These are phyloP conservation scores for Euleptes europaea DNA, from an alignment of 2,113 vertebrate species.

Conservation along the genomic window DNA sequence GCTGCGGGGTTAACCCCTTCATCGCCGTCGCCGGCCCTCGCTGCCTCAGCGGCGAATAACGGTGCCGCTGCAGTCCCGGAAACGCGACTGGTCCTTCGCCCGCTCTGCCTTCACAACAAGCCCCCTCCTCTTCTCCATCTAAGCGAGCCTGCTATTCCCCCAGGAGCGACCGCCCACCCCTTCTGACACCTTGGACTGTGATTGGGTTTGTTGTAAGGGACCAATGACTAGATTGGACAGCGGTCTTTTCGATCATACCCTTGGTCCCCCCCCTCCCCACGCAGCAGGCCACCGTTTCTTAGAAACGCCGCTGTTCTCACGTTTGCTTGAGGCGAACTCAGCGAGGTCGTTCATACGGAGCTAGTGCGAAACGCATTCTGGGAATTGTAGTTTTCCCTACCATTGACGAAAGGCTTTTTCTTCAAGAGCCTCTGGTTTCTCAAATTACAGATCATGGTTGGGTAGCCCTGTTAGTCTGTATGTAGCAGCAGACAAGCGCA, in stretches of 20 bases:
- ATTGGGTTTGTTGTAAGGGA: constrained; percentile 55
- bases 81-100: constrained; percentile 36
- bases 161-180: constrained; percentile 55
- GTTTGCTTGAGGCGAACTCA: constrained; percentile 54
- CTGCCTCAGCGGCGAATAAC: background rate
- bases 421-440: background rate
- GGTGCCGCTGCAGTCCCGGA: constrained; percentile 42
- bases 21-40: background rate
- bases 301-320: constrained; percentile 49
- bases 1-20: constrained; percentile 29
- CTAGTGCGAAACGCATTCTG: constrained; percentile 22
- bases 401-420: background rate
- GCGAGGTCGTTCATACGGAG: constrained; percentile 40
- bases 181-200: background rate
- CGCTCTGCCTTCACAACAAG: constrained; percentile 28
- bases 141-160: constrained; percentile 42
- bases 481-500: too few relatives aligned
- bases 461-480: too few relatives aligned
- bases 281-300: constrained; percentile 47
- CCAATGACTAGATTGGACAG: constrained; percentile 27
- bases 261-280: too few relatives aligned
- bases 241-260: constrained; percentile 39
- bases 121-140: constrained; percentile 38
- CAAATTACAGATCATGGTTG: background rate
- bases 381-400: constrained; percentile 56